Evolutionary conservation across 35 echinoderm and acorn worm species (phyloP), one percentile per base, ranked within the genome.

Genomic region (Eucidaris tribuloides): DNA sequence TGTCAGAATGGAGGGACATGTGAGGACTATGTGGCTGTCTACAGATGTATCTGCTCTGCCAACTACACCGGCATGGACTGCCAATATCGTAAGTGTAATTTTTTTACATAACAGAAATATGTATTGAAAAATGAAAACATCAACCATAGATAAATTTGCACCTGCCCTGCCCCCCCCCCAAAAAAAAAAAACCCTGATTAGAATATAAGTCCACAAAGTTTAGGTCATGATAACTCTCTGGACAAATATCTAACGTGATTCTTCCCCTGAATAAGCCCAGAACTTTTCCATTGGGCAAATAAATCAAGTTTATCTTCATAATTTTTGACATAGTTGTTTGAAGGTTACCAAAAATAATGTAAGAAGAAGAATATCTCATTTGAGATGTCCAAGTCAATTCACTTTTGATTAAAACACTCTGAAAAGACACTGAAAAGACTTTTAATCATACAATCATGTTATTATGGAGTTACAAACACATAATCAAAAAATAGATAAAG

Each of bases 1-100:
- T 96, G 92, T 68, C 58, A 72, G 19, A 96, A 96, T 82, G 88
- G 83, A 63, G 92, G 83, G 38, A 96, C 87, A 5, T 96, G 92
- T 32, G 61, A 68, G 40, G 27, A 84, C 20, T 65, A 84, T 18
- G 82, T 84, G 1, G 82, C 40, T 7, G 31, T 65, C 28, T 84
- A 84, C 46, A 42, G 82, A n/a, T 84, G 82, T 66, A 23, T 84
- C 11, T 84, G 82, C 61, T 18, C 60, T 6, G 46, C 38, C n/a
- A 71, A 63, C 37, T 71, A 31, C 82, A 84, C 82, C 0, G 82
- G 82, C 5, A 48, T 33, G 20, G 28, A 84, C 22, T 84, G 82
- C 39, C 33, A 84, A 49, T 29, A 32, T 32, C 44, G 82, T 84
- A 84, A 84, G 82, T 84, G 30, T 11, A 33, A 4, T 4, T 33